These are phyloP conservation scores for Drosophila burlai DNA, from an alignment of 1,140 invertebrate species.

Conservation along the genomic window DNA sequence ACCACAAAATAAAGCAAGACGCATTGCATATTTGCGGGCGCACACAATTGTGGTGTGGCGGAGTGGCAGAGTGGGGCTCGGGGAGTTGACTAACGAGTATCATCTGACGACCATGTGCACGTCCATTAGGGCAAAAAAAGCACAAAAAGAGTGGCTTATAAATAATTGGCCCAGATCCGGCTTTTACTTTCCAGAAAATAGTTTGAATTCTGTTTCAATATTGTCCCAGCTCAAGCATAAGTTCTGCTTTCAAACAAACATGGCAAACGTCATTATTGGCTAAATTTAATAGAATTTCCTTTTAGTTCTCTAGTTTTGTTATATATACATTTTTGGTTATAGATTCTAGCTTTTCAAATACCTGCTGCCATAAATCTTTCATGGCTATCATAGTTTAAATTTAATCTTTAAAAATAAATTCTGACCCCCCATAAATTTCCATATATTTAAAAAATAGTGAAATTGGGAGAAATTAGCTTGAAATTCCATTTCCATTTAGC, in stretches of 20 bases:
- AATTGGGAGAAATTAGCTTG: neutral
- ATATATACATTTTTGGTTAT: neutral
- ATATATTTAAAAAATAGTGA: too few species aligned
- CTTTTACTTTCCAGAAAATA: neutral
- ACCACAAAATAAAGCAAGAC: slow-evolving; percentile 34
- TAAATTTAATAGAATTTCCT: neutral
- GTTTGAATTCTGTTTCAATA: neutral
- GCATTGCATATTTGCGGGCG: slow-evolving; percentile 39
- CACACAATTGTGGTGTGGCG: slow-evolving; percentile 6
- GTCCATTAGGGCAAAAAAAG: slow-evolving; percentile 4
- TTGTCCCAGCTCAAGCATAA: neutral
- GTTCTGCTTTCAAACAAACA: neutral
- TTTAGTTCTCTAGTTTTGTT: neutral
- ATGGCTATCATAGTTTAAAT: neutral
- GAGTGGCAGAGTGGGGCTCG: neutral
- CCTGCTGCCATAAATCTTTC: neutral
- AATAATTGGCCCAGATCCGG: slow-evolving; percentile 5
- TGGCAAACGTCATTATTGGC: too few species aligned
- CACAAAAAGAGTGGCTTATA: slow-evolving; percentile 7
- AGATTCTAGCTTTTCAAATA: neutral
- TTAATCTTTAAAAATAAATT: neutral
- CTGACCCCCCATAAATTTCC: too few species aligned
- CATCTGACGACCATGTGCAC: slow-evolving; percentile 14
- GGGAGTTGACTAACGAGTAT: slow-evolving; percentile 21
- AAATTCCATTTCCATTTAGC: neutral